Base-by-base conservation (phyloP, 2,797 vertebrate species). In the Ceyx erithaca region DNA sequence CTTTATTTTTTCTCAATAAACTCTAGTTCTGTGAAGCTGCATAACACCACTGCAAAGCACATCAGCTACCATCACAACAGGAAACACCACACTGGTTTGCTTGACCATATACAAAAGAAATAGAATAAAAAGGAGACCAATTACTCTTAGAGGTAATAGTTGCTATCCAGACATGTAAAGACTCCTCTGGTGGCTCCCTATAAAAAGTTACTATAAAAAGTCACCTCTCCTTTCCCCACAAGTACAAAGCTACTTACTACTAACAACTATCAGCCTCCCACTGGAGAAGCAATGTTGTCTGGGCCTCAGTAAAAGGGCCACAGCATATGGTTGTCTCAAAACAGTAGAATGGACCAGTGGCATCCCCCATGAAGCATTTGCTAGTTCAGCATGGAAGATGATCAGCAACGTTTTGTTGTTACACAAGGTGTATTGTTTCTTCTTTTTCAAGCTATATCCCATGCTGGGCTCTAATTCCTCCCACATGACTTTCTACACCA, bases 371-470 rank as follows among this genome's bases (percentile, higher is more conserved):
- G 90, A 95, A 89, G 81, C 54, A 61, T 89, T 86, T 81, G n/a
- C 46, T 69, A 69, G 76, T 71, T 83, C 69, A 87, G 62, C 81
- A 59, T 70, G 68, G 66, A 93, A 71, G 73, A 89, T 33, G 43
- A 70, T 77, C 63, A 66, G 78, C 71, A 80, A 85, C 4, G 26
- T 45, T 4, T 40, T 82, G 37, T 70, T 85, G 76, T 87, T 22
- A 30, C 4, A 7, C 28, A 79, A 95, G 86, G 94, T 85, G 77
- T 59, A 81, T 46, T 59, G 40, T 84, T 93, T 81, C 58, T 68
- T 71, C 48, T 81, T 94, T 91, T 76, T 66, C 76, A 91, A 90
- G 40, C 52, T 46, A 10, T 49, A 45, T 62, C 48, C 54, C 41
- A n/a, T 57, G 52, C 71, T 64, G 43, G 48, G 35, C 59, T 78